Conservation (phyloP, 2,797 vertebrate genomes). For the Myotis findleyi region DNA sequence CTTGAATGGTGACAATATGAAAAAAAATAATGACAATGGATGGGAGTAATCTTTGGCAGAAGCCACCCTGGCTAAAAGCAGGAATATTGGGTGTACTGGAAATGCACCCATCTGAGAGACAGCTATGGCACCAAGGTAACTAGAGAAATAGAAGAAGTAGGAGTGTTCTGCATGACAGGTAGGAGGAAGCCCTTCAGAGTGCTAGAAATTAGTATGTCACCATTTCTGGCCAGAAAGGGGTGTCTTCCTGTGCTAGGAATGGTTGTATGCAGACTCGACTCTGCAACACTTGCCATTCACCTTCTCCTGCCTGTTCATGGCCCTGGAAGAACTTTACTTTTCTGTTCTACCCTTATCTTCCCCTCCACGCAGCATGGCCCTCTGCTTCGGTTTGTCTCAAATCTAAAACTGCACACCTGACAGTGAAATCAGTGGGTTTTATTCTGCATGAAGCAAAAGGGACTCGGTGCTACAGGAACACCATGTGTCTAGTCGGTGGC, state of each 20-base stretch:
- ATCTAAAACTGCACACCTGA: neutral
- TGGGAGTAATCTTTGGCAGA: conserved; percentile 11
- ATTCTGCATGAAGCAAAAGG: neutral
- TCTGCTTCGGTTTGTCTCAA: neutral
- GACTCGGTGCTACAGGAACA: neutral
- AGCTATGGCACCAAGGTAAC: neutral
- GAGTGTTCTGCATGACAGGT: neutral
- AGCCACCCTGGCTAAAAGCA: neutral
- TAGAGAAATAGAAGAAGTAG: neutral
- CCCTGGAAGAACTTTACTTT: neutral
- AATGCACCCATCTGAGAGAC: conserved; percentile 6
- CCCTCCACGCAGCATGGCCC: neutral
- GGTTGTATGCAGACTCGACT: neutral
- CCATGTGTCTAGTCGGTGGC: neutral
- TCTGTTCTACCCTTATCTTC: neutral
- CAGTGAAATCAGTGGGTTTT: neutral
- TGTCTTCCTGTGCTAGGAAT: neutral
- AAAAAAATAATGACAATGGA: neutral
- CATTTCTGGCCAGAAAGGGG: neutral
- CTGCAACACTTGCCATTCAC: neutral
- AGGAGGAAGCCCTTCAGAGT: neutral
- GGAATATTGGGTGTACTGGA: neutral
- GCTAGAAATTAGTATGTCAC: neutral
- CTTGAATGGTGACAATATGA: conserved; percentile 9
- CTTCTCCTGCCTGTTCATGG: neutral